A percentile compares a stretch with the other conserved stretches of the same genome.
These are phyloP conservation scores for Ethmia dodecea DNA, from an alignment of 2,888 invertebrate genomes.

Conservation along the genomic window DNA sequence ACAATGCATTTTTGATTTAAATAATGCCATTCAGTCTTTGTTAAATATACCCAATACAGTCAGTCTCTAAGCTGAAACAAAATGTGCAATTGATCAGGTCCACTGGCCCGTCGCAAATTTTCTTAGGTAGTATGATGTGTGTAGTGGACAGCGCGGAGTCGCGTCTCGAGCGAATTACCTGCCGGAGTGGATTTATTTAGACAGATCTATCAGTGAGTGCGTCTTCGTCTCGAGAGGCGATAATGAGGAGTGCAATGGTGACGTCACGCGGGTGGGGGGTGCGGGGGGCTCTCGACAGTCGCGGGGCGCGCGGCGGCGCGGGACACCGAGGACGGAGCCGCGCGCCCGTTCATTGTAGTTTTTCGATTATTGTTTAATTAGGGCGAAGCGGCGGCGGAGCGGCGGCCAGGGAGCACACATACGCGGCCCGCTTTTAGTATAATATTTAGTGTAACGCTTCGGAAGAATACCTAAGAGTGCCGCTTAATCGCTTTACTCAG, in stretches of 20 bases:
- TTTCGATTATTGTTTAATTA: constrained; percentile 79
- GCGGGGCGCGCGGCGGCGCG: constrained; percentile 29
- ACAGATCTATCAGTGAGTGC: constrained; percentile 52
- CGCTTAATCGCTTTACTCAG: no score
- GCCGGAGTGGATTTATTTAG: constrained; percentile 31
- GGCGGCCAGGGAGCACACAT: constrained; percentile 59
- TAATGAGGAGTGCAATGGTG: constrained; percentile 73
- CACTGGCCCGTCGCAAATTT: no score
- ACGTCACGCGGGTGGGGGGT: constrained; percentile 46
- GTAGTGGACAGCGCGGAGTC: not conserved
- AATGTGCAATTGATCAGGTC: no score
- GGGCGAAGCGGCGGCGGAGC: constrained; percentile 77
- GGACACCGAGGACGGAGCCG: constrained; percentile 64
- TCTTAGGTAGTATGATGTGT: no score
- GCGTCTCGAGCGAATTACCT: constrained; percentile 2
- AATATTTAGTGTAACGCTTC: no score
- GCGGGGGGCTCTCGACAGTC: constrained; percentile 33
- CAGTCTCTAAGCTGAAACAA: no score
- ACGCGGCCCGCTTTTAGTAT: constrained; percentile 49
- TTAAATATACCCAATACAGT: no score
- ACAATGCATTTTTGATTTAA: no score
- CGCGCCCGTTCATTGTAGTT: constrained; percentile 77
- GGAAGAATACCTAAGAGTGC: no score
- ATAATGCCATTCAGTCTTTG: no score
- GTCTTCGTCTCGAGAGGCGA: constrained; percentile 65